Evolutionary conservation across 2,113 vertebrate genomes (phyloP).

Genomic region (Caretta caretta): DNA sequence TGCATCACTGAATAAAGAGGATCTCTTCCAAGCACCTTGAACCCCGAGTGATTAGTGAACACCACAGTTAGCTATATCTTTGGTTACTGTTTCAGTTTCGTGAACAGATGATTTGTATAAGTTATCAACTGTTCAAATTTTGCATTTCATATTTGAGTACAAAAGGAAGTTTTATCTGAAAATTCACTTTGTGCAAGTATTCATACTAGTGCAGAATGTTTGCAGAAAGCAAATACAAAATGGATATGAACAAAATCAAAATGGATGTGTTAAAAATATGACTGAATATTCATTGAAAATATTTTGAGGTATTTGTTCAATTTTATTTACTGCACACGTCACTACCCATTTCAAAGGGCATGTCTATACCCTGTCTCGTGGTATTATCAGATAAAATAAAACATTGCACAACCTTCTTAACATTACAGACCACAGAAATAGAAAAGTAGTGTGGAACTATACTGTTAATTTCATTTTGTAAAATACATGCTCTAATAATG

Average conservation of each 20-base stretch:
- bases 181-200: not conserved
- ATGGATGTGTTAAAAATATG: not conserved
- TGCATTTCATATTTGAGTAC: not conserved
- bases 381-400: not conserved
- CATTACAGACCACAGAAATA: not conserved
- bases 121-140: not conserved
- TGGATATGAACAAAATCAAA: not conserved
- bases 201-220: not conserved
- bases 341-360: not conserved
- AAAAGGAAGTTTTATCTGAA: not conserved
- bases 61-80: not conserved
- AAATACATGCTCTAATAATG: not conserved
- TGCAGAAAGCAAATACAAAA: not conserved
- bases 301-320: not conserved
- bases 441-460: not conserved
- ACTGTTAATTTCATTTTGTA: not conserved
- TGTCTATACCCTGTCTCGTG: not conserved
- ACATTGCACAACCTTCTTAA: not conserved
- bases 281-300: not conserved
- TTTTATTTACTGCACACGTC: not conserved
- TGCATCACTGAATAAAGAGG: not conserved
- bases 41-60: not conserved
- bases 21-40: not conserved
- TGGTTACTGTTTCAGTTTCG: not conserved
- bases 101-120: not conserved